Conservation (phyloP, 2,888 invertebrate species). For the Ceraclea dissimilis region DNA sequence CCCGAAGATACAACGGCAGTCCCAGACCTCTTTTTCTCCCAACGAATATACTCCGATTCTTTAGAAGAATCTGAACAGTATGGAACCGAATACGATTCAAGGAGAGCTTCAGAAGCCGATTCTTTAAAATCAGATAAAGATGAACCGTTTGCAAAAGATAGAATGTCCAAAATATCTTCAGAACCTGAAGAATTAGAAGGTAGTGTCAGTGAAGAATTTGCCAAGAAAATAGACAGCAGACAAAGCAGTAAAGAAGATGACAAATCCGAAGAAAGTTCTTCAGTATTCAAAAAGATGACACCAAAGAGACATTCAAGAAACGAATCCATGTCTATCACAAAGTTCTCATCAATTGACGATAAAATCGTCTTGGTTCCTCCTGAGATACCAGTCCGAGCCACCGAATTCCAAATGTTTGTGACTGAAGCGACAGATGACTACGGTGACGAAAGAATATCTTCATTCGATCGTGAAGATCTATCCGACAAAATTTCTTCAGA, state of each 20-base stretch:
- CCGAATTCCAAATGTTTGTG: conserved; percentile 43
- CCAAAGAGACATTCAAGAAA: conserved; percentile 45
- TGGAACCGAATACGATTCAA: conserved; percentile 36
- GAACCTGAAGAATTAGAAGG: conserved; percentile 46
- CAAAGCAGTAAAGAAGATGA: conserved; percentile 14
- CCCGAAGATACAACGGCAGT: conserved; percentile 46
- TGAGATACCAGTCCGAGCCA: conserved; percentile 29
- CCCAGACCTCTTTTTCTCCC: conserved; percentile 49
- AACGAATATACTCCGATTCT: conserved; percentile 47
- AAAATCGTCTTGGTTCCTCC: conserved; percentile 31
- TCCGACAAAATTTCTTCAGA: conserved; percentile 49
- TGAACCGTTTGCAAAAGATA: conserved; percentile 38
- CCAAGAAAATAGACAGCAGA: conserved; percentile 11
- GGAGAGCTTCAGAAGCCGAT: conserved; percentile 47
- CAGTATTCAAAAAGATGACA: conserved; percentile 42
- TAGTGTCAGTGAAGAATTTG: conserved; percentile 39
- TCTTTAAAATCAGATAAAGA: conserved; percentile 48
- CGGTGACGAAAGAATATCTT: conserved; percentile 32
- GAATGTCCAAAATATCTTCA: conserved; percentile 38
- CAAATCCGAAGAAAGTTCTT: conserved; percentile 15
- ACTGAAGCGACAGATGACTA: conserved; percentile 43
- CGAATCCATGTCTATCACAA: conserved; percentile 43
- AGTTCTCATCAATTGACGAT: conserved; percentile 37
- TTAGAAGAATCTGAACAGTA: conserved; percentile 45
- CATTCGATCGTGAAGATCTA: conserved; percentile 42